Conservation (phyloP, 2,797 vertebrate species). For the Centroberyx gerrardi region DNA sequence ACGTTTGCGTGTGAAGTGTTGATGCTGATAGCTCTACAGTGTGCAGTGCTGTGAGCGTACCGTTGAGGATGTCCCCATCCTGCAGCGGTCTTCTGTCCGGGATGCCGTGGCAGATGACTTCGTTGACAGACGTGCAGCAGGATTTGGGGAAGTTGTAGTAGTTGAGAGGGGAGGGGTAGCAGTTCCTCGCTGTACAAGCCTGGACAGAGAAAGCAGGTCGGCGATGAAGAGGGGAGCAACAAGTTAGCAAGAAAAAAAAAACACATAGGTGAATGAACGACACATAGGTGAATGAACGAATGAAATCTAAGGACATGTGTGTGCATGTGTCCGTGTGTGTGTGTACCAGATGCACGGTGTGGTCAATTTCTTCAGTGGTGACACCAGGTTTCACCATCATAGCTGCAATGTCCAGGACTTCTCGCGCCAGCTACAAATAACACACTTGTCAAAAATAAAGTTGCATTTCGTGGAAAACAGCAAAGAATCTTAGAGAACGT, state of each 20-base stretch:
- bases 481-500: not conserved
- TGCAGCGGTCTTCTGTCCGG: slow-evolving; percentile 95
- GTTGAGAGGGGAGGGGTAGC: slow-evolving; percentile 98
- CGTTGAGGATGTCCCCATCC: slow-evolving; percentile 98
- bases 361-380: slow-evolving; percentile 98
- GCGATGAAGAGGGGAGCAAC: not conserved
- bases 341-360: slow-evolving; percentile 96
- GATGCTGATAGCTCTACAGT: not conserved
- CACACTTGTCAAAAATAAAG: not conserved
- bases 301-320: not conserved
- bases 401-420: slow-evolving; percentile 96
- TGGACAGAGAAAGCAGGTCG: slow-evolving; percentile 62
- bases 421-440: slow-evolving; percentile 92
- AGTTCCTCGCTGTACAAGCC: slow-evolving; percentile 97
- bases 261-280: too few relatives aligned
- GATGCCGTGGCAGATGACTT: slow-evolving; percentile 99
- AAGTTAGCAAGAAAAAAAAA: not conserved
- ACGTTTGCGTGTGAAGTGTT: too few relatives aligned
- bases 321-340: not conserved
- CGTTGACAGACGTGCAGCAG: slow-evolving; percentile 98
- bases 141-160: slow-evolving; percentile 99
- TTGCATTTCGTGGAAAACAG: not conserved
- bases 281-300: too few relatives aligned
- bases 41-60: slow-evolving; percentile 74
- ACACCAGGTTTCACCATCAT: slow-evolving; percentile 96